Conservation (phyloP, 2,797 vertebrate species). For the Phrynocephalus forsythii region DNA sequence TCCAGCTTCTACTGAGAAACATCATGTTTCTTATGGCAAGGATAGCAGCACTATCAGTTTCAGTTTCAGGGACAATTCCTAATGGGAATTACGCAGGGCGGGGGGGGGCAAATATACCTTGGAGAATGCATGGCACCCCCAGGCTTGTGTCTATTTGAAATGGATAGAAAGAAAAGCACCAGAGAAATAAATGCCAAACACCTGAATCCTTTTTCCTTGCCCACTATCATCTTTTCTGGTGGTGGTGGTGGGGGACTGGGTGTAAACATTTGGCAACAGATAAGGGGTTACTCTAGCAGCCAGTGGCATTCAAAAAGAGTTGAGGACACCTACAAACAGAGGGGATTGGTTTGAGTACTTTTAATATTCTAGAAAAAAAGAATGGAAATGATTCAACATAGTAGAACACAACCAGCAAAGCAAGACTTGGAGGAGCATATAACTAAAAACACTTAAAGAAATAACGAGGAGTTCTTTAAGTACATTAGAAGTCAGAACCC, state of each 20-base stretch:
- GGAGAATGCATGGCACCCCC: too few relatives aligned
- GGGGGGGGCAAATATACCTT: too few relatives aligned
- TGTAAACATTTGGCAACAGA: neutral
- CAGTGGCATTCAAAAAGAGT: neutral
- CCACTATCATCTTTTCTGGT: neutral
- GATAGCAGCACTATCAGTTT: too few relatives aligned
- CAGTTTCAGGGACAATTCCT: too few relatives aligned
- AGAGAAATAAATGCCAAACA: neutral
- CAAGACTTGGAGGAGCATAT: too few relatives aligned
- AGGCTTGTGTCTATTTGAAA: too few relatives aligned
- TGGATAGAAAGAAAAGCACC: neutral
- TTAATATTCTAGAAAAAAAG: neutral
- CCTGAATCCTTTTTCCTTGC: neutral
- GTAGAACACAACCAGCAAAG: neutral
- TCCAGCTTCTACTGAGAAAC: too few relatives aligned
- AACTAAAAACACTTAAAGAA: too few relatives aligned
- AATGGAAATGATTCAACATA: conserved; percentile 46
- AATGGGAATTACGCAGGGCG: too few relatives aligned
- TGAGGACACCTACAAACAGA: neutral
- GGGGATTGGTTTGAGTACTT: neutral
- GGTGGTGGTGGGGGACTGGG: neutral
- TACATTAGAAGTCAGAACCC: too few relatives aligned
- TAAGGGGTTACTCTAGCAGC: neutral
- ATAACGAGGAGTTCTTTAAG: too few relatives aligned
- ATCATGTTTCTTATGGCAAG: too few relatives aligned